phyloP scores from a whole-genome alignment of 2,113 vertebrate genomes.

The Pachypanchax playfairii region DNA sequence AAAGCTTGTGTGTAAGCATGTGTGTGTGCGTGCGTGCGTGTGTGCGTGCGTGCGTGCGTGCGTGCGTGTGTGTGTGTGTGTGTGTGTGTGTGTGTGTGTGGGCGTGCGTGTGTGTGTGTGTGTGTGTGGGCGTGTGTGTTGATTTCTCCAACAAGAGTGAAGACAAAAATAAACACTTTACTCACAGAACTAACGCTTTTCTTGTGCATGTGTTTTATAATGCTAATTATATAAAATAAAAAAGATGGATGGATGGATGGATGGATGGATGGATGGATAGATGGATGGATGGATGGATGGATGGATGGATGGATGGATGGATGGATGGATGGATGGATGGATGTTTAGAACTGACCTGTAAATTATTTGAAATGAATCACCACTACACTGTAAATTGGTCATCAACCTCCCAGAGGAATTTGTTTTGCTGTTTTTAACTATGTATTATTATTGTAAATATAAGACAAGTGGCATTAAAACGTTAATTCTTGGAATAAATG shows the following conservation, averaged over 20 bases:
- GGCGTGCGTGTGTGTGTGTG: neutral
- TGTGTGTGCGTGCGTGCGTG: neutral
- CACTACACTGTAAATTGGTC: too few relatives aligned
- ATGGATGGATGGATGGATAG: too few relatives aligned
- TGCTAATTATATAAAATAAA: slow-evolving; percentile 1
- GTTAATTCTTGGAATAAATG: neutral
- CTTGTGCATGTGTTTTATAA: slow-evolving; percentile 5
- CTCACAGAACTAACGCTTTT: slow-evolving; percentile 4
- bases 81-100: neutral
- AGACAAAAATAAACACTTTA: slow-evolving; percentile 11
- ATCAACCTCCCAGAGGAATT: neutral
- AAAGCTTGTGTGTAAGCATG: slow-evolving; percentile 1
- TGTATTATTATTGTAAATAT: neutral
- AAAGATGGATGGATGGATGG: too few relatives aligned
- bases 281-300: too few relatives aligned
- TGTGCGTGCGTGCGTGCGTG: neutral
- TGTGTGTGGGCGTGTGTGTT: neutral
- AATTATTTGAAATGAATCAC: neutral
- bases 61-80: neutral
- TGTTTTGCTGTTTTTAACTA: neutral
- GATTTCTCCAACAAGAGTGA: slow-evolving; percentile 17
- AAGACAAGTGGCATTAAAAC: neutral
- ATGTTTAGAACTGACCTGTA: too few relatives aligned
- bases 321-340: too few relatives aligned
- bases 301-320: too few relatives aligned